phyloP scores from a whole-genome alignment of 2,888 invertebrate genomes.

The Alcis repandata region DNA sequence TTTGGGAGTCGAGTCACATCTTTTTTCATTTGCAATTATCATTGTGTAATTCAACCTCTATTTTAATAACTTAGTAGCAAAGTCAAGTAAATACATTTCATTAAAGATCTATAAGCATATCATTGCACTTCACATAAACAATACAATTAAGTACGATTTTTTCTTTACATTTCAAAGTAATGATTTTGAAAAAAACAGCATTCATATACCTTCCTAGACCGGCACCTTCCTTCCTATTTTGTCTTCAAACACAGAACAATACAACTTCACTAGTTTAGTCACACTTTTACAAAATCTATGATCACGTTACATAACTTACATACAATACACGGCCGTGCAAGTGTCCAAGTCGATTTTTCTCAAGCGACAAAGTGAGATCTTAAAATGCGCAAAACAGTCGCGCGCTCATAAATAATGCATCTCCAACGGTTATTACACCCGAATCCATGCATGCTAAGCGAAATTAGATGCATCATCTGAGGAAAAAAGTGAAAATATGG shows the following conservation, averaged over 20 bases:
- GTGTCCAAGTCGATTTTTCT: conserved; percentile 23
- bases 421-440: conserved; percentile 76
- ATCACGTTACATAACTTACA: conserved; percentile 24
- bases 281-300: conserved; percentile 2
- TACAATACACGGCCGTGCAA: background rate
- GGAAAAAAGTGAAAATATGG: conserved; percentile 64
- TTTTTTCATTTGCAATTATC: too few relatives aligned
- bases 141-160: too few relatives aligned
- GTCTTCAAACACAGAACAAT: background rate
- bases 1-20: too few relatives aligned
- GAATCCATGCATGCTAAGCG: conserved; percentile 71
- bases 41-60: too few relatives aligned
- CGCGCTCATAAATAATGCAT: conserved; percentile 72
- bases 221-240: too few relatives aligned
- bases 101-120: too few relatives aligned
- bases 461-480: conserved; percentile 54
- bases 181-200: too few relatives aligned
- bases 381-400: conserved; percentile 35
- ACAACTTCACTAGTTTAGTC: background rate
- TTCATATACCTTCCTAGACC: too few relatives aligned
- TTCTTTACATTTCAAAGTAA: too few relatives aligned
- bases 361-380: conserved; percentile 43
- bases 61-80: too few relatives aligned
- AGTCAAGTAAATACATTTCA: too few relatives aligned
- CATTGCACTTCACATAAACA: too few relatives aligned